Evolutionary conservation across 2,888 invertebrate genomes (phyloP), one percentile per base, ranked within the genome.

Genomic region (Pharmacophagus antenor): DNA sequence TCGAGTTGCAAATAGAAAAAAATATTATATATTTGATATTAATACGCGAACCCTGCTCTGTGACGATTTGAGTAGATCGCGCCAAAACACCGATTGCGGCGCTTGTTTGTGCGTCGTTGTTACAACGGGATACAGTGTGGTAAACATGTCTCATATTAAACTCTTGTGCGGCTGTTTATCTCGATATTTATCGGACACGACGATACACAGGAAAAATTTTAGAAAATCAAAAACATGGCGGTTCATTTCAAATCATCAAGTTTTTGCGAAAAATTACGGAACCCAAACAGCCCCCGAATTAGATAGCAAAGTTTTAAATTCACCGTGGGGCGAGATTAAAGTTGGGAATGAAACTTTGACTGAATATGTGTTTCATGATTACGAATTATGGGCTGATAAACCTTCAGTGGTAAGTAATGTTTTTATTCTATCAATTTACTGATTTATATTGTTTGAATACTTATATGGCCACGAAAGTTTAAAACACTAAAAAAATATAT

Each of bases 401-500:
- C 92, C 94, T 23, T 92, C 93, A 61, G 86, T 94, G 84, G 95
- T 95, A 85, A 93, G 93, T 92, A 64, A 59, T 61, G 54, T 46
- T 49, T 51, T 44, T 44, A n/a, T 2, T 42, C 4, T 15, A 20
- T 58, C 22, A 20, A 50, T 54, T 53, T 27, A 12, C 8, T 25
- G 2, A 8, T 10, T 37, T 37, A 2, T 37, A 8, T 37, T 25
- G 3, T 7, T 25, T 25, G 3, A 5, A 25, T 25, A 25, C 6
- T 25, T 25, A 25, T 15, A 31, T 12, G 10, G 10, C 15, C 10
- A 31, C 2, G 0, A 10, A 12, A 31, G 31, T 31, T 31, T 10
- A 12, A 31, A 31, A 8, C 10, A 1, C 8, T 12, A 31, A 31
- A 31, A n/a, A n/a, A n/a, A n/a, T n/a, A n/a, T n/a, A n/a, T n/a